Conservation (phyloP, 2,797 vertebrate genomes). For the Fistularia tabacaria region DNA sequence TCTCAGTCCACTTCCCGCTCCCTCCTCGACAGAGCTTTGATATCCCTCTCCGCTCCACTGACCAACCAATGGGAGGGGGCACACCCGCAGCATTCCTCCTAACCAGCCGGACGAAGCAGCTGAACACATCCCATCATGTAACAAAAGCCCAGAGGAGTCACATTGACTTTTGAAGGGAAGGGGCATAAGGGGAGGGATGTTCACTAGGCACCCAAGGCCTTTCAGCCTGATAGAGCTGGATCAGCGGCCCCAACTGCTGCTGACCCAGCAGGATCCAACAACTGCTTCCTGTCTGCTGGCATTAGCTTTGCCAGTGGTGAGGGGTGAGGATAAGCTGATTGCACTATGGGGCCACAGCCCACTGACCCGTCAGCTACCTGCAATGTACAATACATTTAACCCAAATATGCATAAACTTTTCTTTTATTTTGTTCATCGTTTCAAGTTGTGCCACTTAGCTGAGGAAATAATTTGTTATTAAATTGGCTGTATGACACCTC, state of each 20-base stretch:
- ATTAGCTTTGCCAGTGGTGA: slow-evolving; percentile 63
- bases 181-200: slow-evolving; percentile 25
- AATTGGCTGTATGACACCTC: no score
- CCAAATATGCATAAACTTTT: no score
- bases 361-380: slow-evolving; percentile 33
- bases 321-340: slow-evolving; percentile 65
- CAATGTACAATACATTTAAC: slow-evolving; percentile 7
- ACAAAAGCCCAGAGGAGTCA: slow-evolving; percentile 63
- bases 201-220: slow-evolving; percentile 35
- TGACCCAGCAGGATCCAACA: slow-evolving; percentile 72
- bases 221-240: slow-evolving; percentile 50
- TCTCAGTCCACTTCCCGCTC: slow-evolving; percentile 54
- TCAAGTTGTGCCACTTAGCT: no score
- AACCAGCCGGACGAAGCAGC: slow-evolving; percentile 79
- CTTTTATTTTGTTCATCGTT: no score
- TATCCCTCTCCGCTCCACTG: slow-evolving; percentile 80
- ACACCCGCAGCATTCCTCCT: slow-evolving; percentile 83
- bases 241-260: slow-evolving; percentile 61
- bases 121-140: slow-evolving; percentile 74
- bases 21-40: slow-evolving; percentile 71
- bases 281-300: slow-evolving; percentile 78
- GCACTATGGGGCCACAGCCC: slow-evolving; percentile 34
- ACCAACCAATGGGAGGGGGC: slow-evolving; percentile 75
- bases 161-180: slow-evolving; percentile 55
- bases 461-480: no score